Evolutionary conservation across 2,888 invertebrate genomes (phyloP).

Genomic region (Plemyria rubiginata): DNA sequence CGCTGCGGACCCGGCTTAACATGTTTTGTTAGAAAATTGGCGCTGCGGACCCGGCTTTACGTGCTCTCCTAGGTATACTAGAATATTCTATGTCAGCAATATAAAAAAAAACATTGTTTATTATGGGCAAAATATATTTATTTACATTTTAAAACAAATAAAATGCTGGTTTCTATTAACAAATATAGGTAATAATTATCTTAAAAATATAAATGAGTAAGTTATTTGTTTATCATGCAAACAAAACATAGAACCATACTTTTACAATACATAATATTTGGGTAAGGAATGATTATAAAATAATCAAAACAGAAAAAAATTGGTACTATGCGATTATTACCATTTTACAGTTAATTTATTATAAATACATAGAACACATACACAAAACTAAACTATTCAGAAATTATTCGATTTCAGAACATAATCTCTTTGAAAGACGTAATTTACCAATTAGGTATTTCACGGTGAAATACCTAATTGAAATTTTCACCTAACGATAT

Average conservation of each 20-base stretch:
- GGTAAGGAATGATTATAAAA: conserved; percentile 65
- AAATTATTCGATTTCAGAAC: conserved; percentile 30
- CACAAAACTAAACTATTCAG: conserved; percentile 37
- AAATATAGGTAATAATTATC: conserved; percentile 62
- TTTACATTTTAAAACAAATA: conserved; percentile 79
- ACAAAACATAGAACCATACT: conserved; percentile 55
- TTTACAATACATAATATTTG: conserved; percentile 51
- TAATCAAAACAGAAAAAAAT: conserved; percentile 37
- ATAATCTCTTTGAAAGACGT: conserved; percentile 31
- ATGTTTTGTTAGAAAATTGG: too few species aligned
- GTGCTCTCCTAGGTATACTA: too few species aligned
- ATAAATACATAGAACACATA: conserved; percentile 33
- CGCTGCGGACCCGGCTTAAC: too few species aligned
- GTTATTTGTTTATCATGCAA: conserved; percentile 52
- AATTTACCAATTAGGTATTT: conserved; percentile 18
- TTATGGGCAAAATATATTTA: conserved; percentile 84
- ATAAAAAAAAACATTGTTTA: conserved; percentile 55
- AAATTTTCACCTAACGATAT: conserved; percentile 34
- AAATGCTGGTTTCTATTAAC: conserved; percentile 80
- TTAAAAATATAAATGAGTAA: conserved; percentile 76
- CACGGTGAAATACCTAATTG: too few species aligned
- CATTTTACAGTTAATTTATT: conserved; percentile 27
- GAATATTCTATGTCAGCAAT: too few species aligned
- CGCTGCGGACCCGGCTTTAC: too few species aligned
- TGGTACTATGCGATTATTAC: conserved; percentile 34